A percentile compares a stretch with the other conserved stretches of the same genome.
These are phyloP conservation scores for Drosophila sechellia DNA, from an alignment of 1,140 invertebrate species.

Conservation along the genomic window DNA sequence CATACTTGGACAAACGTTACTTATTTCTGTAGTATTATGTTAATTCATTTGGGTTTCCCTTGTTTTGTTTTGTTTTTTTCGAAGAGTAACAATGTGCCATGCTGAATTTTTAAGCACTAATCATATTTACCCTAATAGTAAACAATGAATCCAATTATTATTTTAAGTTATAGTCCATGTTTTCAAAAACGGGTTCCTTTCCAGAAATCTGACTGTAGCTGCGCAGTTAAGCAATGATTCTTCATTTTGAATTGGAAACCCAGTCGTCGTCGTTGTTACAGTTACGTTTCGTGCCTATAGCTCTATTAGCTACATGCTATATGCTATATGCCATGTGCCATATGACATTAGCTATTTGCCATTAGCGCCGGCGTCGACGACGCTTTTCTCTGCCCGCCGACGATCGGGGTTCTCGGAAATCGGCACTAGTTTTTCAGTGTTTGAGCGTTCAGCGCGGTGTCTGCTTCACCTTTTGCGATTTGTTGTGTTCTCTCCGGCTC, in stretches of 20 bases:
- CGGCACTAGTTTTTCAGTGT: constrained; percentile 61
- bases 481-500: constrained; percentile 13
- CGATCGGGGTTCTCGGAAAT: constrained; percentile 31
- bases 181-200: not conserved
- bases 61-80: no score
- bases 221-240: constrained; percentile 26
- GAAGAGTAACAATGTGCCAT: no score
- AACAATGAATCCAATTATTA: not conserved
- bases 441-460: constrained; percentile 62
- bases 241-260: constrained; percentile 25
- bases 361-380: constrained; percentile 23
- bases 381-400: constrained; percentile 17
- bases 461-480: constrained; percentile 32
- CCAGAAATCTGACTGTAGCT: constrained; percentile 6
- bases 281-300: constrained; percentile 39
- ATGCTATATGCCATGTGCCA: not conserved
- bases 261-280: constrained; percentile 36
- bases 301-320: not conserved
- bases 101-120: no score
- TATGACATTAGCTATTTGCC: not conserved
- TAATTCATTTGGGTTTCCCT: no score
- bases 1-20: no score
- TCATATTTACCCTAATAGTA: no score
- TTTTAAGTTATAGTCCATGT: not conserved
- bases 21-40: no score